phyloP scores from a whole-genome alignment of 2,113 vertebrate genomes.

The Hemichromis elongatus region DNA sequence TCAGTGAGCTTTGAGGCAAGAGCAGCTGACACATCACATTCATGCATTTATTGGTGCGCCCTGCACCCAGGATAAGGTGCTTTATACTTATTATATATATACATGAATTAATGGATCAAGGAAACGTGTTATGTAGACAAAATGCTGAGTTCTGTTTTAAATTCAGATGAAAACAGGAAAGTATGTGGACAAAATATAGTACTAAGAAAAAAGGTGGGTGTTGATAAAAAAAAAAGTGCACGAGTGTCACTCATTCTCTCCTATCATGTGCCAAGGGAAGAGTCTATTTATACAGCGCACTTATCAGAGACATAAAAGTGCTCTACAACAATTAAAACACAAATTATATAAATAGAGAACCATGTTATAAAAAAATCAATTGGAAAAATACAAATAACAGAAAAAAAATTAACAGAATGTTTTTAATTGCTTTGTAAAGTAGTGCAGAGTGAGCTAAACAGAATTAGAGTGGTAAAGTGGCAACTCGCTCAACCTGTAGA shows the following conservation, averaged over 20 bases:
- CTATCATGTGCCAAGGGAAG: not conserved
- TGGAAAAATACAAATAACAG: not conserved
- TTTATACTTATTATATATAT: not conserved
- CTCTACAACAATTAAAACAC: not conserved
- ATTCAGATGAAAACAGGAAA: not conserved
- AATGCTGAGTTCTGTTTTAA: not conserved
- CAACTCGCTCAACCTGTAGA: conserved; percentile 21
- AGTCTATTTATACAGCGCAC: not conserved
- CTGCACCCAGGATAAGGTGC: conserved; percentile 22
- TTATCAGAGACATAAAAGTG: not conserved
- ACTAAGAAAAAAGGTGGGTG: not conserved
- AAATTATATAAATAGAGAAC: not conserved
- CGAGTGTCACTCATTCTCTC: not conserved
- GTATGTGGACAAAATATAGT: not conserved
- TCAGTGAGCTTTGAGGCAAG: not conserved
- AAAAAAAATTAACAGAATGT: not conserved
- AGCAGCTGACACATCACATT: not conserved
- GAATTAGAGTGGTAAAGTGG: not conserved
- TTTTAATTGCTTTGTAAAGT: not conserved
- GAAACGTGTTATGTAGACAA: not conserved
- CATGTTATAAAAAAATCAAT: not conserved
- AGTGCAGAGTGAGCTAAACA: fast-evolving
- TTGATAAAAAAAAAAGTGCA: not conserved
- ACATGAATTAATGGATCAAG: not conserved
- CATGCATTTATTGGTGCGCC: not conserved